Evolutionary conservation across 2,113 vertebrate genomes (phyloP), one percentile per base, ranked within the genome.

Genomic region (Fulica atra): DNA sequence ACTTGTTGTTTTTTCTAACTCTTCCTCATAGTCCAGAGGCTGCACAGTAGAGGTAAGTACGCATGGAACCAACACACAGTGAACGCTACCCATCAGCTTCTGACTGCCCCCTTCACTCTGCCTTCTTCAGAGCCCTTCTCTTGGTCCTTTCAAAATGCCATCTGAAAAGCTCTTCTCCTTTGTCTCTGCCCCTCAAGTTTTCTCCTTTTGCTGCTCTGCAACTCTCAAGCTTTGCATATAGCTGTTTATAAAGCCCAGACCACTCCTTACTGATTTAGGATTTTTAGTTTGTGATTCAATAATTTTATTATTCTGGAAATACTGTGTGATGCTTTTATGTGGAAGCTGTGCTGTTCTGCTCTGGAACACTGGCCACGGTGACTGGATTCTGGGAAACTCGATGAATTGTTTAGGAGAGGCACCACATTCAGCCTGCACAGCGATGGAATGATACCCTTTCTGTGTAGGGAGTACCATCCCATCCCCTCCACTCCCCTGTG

Each of bases 221-320:
- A 90, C 89, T 94, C 82, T 92, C 88, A 82, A 68, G 95, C 96
- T 96, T 97, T 95, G 95, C 95, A 68, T 90, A 92, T 64, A 91
- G 88, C 91, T 94, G 2, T 76, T 69, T 85, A 23, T 73, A 63
- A 78, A 87, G 77, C 77, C 59, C 77, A 78, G 83, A 82, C 77
- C 25, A 15, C 36, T 81, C 29, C 35, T 15, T 59, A 44, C 56
- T 78, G 57, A 53, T 64, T 53, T 78, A 90, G 92, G 72, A 48
- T 35, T 84, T 92, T 78, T 74, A 83, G 86, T 88, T 92, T 90
- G 79, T 86, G 61, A 23, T 63, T 85, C 54, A 78, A 53, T 81
- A 10, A 25, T 63, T 86, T 61, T 64, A 12, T 60, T 95, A 17
- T 44, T 83, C 60, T 81, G 33, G 31, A 93, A 92, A 40, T 86